These are phyloP conservation scores for honey bee (Apis mellifera) DNA, from an alignment of 1,140 invertebrate species.

Conservation along the genomic window Amel_HAv3.1 CM009938.2:2261501-2262000, in stretches of 20 bases:
- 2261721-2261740: too few relatives aligned
- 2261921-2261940: background rate
- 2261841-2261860: background rate
- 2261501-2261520: conserved; percentile 82
- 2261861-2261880: too few relatives aligned
- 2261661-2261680: too few relatives aligned
- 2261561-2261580: conserved; percentile 75
- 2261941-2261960: too few relatives aligned
- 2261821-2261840: background rate
- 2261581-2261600: conserved; percentile 80
- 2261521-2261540: conserved; percentile 75
- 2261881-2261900: background rate
- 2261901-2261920: too few relatives aligned
- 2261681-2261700: too few relatives aligned
- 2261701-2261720: background rate
- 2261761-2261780: background rate
- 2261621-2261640: conserved; percentile 81
- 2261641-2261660: conserved; percentile 56
- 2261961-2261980: too few relatives aligned
- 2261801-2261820: background rate
- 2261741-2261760: background rate
- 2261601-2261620: conserved; percentile 83
- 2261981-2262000: too few relatives aligned
- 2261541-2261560: conserved; percentile 78
- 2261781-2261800: background rate